Base-by-base conservation (phyloP, 2,888 invertebrate species). In the Lacanobia wlatinum region DNA sequence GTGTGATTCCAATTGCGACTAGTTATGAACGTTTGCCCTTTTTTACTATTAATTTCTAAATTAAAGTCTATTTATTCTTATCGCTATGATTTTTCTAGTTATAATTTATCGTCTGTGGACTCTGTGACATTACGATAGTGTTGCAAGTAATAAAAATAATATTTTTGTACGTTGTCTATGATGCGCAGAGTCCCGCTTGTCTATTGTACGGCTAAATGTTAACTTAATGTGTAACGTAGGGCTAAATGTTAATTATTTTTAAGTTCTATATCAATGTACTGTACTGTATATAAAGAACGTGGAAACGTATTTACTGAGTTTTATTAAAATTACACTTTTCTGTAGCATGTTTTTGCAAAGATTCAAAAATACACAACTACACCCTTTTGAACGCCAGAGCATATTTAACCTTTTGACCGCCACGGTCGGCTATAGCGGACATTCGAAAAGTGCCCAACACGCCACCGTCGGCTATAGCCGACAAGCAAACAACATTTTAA, bases 211-310 rank as follows among this genome's bases (percentile, higher is more conserved):
- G 80, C 84, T 86, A 81, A 89, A 91, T 91, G 92, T 93, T 93
- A 91, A 89, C 88, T 90, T 88, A 90, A 89, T 93, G 86, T 93
- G 89, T 93, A 92, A 91, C 79, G 87, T 93, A 92, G 91, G 70
- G 82, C 83, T 92, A 92, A 94, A 94, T 95, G 95, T 95, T 95
- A 94, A 92, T 94, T 95, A 95, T 93, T 95, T 95, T 87, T 95
- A 95, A 95, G 95, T 88, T 84, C 82, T 89, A 80, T 92, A 90
- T 91, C 88, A 83, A 88, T 93, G 91, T 92, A 90, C 80, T 91
- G 90, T 92, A 90, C 85, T 94, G 94, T 95, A 94, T 95, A 95
- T 95, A 95, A 95, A 95, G 91, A 85, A 94, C 87, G 91, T 93
- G 94, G 86, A 93, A 91, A 87, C 46, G 80, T 80, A 83, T 81